Evolutionary conservation across 2,888 invertebrate species (phyloP), one percentile per base, ranked within the genome.

Genomic region (Antitype chi): DNA sequence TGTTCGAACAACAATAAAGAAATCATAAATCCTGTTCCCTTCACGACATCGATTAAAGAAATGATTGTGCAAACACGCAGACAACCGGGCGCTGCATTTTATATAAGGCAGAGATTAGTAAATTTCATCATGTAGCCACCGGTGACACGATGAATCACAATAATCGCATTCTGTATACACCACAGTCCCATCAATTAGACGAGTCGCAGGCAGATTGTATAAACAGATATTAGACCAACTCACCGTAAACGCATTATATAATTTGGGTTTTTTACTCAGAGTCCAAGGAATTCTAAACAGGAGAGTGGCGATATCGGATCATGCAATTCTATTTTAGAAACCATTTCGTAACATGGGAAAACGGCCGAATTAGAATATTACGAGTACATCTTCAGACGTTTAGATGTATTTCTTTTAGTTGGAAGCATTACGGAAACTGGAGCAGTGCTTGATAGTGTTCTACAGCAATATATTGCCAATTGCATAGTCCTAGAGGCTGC

Each of bases 111-210:
- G 83, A 85, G 83, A 85, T 87, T 87, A 87, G 86, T 86, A 71
- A 87, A 87, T 85, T 86, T 82, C 74, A 88, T 81, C 88, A 80
- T 87, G 88, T 87, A 84, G 75, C 55, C 63, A 81, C 72, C 80
- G 80, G 81, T 85, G 87, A 83, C 87, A 84, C 82, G 81, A 84
- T 89, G 89, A 87, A 87, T 88, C 88, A 93, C 91, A 92, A 91
- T 82, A 82, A 85, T 79, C 86, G 67, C 88, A 89, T 89, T 86
- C 84, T 79, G 78, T 84, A 87, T 88, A 87, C 88, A 86, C 88
- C 87, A 88, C 90, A 89, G 86, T 89, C 88, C 84, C 91, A 88
- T 90, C 92, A 90, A 92, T 92, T 92, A 92, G 90, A 91, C 85
- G 88, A 88, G 90, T 90, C 84, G 89, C 81, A 86, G 76, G 73